Percentiles rank a stretch among this genome's conserved stretches.
Conservation (phyloP, 2,113 vertebrate genomes). For the Tor tambroides region DNA sequence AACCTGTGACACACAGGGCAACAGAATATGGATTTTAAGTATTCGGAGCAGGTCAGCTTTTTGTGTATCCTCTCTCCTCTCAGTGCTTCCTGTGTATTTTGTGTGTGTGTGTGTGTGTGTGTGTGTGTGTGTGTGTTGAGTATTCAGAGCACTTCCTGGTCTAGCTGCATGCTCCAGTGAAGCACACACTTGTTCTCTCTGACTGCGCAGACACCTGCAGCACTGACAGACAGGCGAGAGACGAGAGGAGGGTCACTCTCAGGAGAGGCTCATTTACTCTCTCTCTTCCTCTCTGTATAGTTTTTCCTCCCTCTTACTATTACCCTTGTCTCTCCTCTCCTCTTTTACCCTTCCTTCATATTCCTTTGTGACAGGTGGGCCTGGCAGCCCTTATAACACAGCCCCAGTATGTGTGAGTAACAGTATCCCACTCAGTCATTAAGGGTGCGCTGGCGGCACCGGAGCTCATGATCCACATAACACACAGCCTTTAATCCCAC, state of each 20-base stretch:
- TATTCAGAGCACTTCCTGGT: conserved; percentile 63
- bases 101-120: conserved; percentile 47
- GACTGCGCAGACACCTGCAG: conserved; percentile 46
- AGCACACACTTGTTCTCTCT: conserved; percentile 65
- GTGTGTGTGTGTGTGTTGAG: conserved; percentile 56
- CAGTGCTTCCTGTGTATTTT: conserved; percentile 32
- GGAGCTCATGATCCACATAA: conserved; percentile 36
- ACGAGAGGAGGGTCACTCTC: conserved; percentile 71
- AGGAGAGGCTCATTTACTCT: conserved; percentile 68
- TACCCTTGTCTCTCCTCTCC: not conserved
- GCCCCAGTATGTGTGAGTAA: conserved; percentile 46
- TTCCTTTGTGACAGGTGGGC: conserved; percentile 24
- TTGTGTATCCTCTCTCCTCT: conserved; percentile 16
- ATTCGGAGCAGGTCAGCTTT: not conserved
- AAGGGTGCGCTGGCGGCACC: not conserved
- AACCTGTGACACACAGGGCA: not conserved
- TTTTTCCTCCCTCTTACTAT: conserved; percentile 31
- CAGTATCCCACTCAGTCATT: conserved; percentile 41
- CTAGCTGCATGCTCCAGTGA: conserved; percentile 69
- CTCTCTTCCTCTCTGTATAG: conserved; percentile 32
- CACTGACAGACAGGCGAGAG: conserved; percentile 68
- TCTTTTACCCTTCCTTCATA: conserved; percentile 10
- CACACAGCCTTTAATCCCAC: not conserved
- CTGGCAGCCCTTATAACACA: conserved; percentile 32
- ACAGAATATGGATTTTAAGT: not conserved